A percentile compares a stretch with the other conserved stretches of the same genome.
These are phyloP conservation scores for Anastrepha obliqua DNA, from an alignment of 1,140 invertebrate species.

Conservation along the genomic window DNA sequence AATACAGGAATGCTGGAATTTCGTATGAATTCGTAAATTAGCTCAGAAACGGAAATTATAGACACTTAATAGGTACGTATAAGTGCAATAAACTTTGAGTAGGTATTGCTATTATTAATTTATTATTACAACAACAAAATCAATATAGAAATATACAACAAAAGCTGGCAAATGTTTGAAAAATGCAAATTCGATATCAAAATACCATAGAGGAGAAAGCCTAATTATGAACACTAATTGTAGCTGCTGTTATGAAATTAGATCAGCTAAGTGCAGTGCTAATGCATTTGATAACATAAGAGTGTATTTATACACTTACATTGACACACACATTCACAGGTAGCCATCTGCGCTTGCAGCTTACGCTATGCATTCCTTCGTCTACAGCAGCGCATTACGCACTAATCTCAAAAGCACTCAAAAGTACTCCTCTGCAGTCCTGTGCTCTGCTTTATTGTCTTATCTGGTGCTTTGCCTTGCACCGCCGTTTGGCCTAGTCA, in stretches of 20 bases:
- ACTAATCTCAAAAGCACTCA: not conserved
- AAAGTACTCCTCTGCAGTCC: not conserved
- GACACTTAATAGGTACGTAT: not conserved
- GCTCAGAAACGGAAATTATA: not conserved
- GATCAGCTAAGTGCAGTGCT: slow-evolving; percentile 26
- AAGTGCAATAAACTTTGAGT: not conserved
- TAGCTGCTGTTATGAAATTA: not conserved
- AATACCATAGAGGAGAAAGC: not conserved
- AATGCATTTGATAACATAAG: slow-evolving; percentile 2
- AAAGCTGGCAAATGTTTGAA: not conserved
- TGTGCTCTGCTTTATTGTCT: not conserved
- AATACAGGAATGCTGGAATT: not conserved
- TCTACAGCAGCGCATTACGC: no score
- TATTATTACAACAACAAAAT: no score
- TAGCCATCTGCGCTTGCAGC: not conserved
- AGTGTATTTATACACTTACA: not conserved
- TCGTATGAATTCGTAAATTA: not conserved
- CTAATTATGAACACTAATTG: slow-evolving; percentile 20
- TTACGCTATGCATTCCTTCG: no score
- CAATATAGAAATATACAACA: not conserved
- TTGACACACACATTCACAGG: not conserved
- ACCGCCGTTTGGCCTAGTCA: not conserved
- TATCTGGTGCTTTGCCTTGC: not conserved
- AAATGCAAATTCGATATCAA: not conserved
- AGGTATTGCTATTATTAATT: not conserved